Evolutionary conservation across 2,888 invertebrate species (phyloP), one percentile per base, ranked within the genome.

Genomic region (Drosophila mercatorum): DNA sequence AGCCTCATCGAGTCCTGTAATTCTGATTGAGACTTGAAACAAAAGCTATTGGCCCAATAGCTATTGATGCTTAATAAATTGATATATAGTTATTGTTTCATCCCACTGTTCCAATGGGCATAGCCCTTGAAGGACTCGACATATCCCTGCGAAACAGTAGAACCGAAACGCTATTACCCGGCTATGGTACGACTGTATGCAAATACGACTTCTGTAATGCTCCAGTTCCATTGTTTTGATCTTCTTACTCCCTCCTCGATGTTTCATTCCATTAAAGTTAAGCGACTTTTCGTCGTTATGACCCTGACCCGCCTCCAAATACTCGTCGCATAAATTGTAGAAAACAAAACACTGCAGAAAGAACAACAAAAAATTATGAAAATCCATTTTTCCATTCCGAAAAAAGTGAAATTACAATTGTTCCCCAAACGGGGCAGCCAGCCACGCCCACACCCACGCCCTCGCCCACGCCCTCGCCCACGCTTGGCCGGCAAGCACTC

Each of bases 381-480:
- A 72, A 47, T 49, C 26, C 38, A 60, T 60, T 58, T 57, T 57
- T 31, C n/a, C 31, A 49, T 34, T 34, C 31, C 10, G 12, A 36
- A 53, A 36, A 73, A 77, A 77, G 67, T 67, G 67, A 78, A 78
- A 79, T 78, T 79, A 70, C 64, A 67, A 75, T 70, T 64, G 79
- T 61, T 78, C 79, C 77, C 76, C 79, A 71, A 78, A 68, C 65
- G 72, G 62, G 22, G 31, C 28, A 26, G 22, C 36, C 10, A 31
- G 47, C 51, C 43, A 44, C 60, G 60, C 53, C 73, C 62, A 31
- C 68, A 8, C 46, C 0, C 1, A 47, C 67, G 34, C 12, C 12
- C 22, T 38, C 8, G 34, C 46, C 0, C 1, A 47, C 67, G 34
- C 12, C 12, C 22, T 38, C 8, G 34, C 68, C 34, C 34, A 60